Evolutionary conservation across 2,797 vertebrate genomes (phyloP), one percentile per base, ranked within the genome.

Genomic region (Phyllotis vaccarum): DNA sequence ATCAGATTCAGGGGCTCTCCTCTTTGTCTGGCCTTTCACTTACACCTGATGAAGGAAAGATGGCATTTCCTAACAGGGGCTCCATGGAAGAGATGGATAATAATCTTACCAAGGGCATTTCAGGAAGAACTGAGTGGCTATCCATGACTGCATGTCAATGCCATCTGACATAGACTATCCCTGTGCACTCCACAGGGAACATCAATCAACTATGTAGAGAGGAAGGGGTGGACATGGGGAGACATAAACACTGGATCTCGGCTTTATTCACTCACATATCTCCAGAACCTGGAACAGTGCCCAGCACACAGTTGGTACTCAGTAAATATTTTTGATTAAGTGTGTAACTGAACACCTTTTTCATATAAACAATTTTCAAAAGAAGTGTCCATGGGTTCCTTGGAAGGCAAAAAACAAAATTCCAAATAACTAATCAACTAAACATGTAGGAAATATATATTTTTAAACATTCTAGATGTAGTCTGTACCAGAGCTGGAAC

Each of bases 11-110:
- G 86, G 91, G 85, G 83, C 37, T 11, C 54, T 83, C 3, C 6
- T 8, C 49, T 37, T 22, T 43, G 87, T 95, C 37, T 94, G 96
- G 91, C 96, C 97, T 97, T 96, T 90, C 96, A 91, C 89, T 56
- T 96, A 80, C 81, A 72, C 80, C 92, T 86, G 94, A 93, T 86
- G 97, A 96, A 86, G 89, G 74, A 37, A 58, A 2, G 13, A 1
- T 5, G 7, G 8, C 2, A 1, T 34, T 68, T 27, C n/a, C 37
- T 60, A 6, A 37, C 10, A 1, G 0, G 14, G 34, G 13, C 0
- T 54, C 62, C 6, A 6, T 5, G 13, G 74, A 34, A 58, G 75
- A 52, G 31, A 40, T 0, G 0, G 5, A 22, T 2, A 0, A n/a
- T 19, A 72, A 3, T 14, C 52, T 49, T 34, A 21, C 49, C 5